Evolutionary conservation across 2,113 vertebrate genomes (phyloP).

Genomic region (Lycaon pictus): DNA sequence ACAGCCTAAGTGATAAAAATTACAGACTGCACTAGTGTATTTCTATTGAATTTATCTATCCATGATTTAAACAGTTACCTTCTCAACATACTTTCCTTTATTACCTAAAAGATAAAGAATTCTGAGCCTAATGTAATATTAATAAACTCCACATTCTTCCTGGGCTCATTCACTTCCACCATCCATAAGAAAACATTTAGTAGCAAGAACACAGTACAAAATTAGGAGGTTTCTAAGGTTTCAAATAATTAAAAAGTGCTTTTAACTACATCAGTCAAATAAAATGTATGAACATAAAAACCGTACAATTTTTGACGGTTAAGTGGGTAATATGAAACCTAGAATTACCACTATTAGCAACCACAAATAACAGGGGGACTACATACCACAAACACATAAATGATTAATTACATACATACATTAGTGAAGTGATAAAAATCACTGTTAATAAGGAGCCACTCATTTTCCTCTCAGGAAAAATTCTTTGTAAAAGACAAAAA

Average conservation of each 20-base stretch:
- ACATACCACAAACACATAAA: slow-evolving; percentile 62
- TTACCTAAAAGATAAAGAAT: slow-evolving; percentile 57
- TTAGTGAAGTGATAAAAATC: slow-evolving; percentile 53
- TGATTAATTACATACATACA: slow-evolving; percentile 69
- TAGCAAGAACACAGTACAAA: slow-evolving; percentile 70
- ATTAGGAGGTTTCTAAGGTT: slow-evolving; percentile 76
- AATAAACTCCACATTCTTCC: slow-evolving; percentile 8
- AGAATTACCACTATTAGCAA: slow-evolving; percentile 79
- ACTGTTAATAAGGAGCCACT: slow-evolving; percentile 54
- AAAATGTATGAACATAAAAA: slow-evolving; percentile 76
- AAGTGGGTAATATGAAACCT: slow-evolving; percentile 74
- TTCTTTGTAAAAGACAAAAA: slow-evolving; percentile 45
- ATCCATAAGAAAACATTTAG: slow-evolving; percentile 46
- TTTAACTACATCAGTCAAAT: slow-evolving; percentile 77
- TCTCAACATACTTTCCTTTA: slow-evolving; percentile 32
- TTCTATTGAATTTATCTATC: not conserved
- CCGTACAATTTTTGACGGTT: slow-evolving; percentile 59
- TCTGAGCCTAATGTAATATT: not conserved
- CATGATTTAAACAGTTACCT: slow-evolving; percentile 51
- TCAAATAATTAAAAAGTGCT: slow-evolving; percentile 78
- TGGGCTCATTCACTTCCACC: not conserved
- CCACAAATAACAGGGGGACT: slow-evolving; percentile 73
- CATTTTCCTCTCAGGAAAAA: slow-evolving; percentile 44
- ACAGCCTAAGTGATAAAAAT: not conserved
- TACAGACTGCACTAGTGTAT: not conserved